These are phyloP conservation scores for Felis chaus DNA, from an alignment of 2,113 vertebrate genomes.

Conservation along the genomic window DNA sequence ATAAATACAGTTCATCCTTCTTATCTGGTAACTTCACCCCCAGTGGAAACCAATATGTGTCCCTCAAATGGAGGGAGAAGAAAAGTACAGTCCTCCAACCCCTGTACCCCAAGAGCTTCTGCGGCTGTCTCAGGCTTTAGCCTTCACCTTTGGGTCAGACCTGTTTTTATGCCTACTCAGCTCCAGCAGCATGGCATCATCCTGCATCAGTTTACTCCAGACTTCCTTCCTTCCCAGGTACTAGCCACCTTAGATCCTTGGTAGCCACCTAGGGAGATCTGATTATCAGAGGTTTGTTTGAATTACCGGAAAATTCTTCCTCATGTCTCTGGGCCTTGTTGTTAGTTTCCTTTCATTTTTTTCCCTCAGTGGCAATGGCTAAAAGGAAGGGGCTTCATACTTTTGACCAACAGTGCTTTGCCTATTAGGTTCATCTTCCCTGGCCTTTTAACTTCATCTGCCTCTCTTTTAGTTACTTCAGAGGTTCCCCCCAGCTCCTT, in stretches of 20 bases:
- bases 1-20: not conserved
- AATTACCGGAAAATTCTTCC: not conserved
- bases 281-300: not conserved
- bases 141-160: not conserved
- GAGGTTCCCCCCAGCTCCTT: not conserved
- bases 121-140: fast-evolving
- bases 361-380: not conserved
- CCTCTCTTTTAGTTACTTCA: not conserved
- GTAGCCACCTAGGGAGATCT: not conserved
- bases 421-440: not conserved
- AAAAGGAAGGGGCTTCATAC: not conserved
- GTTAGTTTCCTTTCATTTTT: not conserved
- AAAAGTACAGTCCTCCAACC: not conserved
- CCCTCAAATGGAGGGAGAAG: not conserved
- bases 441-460: not conserved
- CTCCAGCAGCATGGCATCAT: not conserved
- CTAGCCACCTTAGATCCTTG: not conserved
- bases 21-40: not conserved
- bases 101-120: not conserved
- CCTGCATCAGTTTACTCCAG: not conserved
- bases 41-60: not conserved
- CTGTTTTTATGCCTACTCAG: not conserved
- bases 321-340: not conserved
- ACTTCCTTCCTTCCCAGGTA: not conserved
- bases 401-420: not conserved